Conservation (phyloP, 2,888 invertebrate species). For the Pterobdella sp. region DNA sequence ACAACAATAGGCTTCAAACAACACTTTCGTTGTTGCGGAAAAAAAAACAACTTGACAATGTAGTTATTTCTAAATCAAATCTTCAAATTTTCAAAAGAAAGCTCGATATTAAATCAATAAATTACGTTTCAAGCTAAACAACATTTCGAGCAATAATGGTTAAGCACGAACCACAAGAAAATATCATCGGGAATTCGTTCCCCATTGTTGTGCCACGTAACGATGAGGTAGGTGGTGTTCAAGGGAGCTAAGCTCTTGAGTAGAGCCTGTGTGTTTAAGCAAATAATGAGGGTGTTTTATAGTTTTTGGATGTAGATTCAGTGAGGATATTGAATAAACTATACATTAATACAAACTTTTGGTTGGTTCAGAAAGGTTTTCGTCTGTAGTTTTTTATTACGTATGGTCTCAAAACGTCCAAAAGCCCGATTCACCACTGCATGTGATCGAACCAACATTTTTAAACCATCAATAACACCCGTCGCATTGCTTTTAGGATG, state of each 20-base stretch:
- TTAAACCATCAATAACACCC: background rate
- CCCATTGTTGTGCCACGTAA: background rate
- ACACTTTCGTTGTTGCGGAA: no score
- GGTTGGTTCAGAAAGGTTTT: background rate
- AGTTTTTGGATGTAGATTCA: background rate
- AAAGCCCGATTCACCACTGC: background rate
- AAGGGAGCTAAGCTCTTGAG: background rate
- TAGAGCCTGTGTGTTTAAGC: background rate
- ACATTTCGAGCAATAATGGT: no score
- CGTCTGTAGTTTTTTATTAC: background rate
- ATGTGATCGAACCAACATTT: background rate
- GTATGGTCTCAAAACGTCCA: background rate
- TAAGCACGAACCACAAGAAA: background rate
- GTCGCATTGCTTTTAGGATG: background rate
- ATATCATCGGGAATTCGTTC: background rate
- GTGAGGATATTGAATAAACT: background rate
- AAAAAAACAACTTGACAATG: no score
- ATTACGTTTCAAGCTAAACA: no score
- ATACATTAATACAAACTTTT: background rate
- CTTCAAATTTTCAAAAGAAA: no score
- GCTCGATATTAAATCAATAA: no score
- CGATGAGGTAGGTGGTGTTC: background rate
- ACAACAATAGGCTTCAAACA: no score
- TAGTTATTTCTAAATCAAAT: no score
- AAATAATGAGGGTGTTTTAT: background rate